Conservation (phyloP, 2,797 vertebrate species). For the Falco biarmicus region DNA sequence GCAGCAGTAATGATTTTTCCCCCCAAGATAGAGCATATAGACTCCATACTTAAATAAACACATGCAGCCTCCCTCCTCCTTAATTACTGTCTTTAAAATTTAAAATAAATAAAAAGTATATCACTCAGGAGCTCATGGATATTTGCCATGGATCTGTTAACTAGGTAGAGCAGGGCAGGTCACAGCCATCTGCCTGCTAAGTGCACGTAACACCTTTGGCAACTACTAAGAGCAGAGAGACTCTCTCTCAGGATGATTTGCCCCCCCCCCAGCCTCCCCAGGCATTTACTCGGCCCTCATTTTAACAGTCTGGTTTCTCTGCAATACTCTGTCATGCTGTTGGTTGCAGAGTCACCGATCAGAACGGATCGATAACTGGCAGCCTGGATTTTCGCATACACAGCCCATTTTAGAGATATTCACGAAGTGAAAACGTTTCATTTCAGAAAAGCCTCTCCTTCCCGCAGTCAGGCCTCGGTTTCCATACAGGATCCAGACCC, state of each 20-base stretch:
- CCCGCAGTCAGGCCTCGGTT: not conserved
- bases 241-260: accelerated
- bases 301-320: not conserved
- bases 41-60: not conserved
- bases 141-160: not conserved
- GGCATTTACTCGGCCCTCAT: not conserved
- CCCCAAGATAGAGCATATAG: not conserved
- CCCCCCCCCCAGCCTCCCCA: not conserved
- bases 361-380: not conserved
- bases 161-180: not conserved
- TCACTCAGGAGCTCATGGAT: not conserved
- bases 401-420: not conserved
- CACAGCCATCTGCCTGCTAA: not conserved
- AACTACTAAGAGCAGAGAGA: not conserved
- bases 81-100: not conserved
- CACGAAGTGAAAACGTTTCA: not conserved
- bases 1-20: accelerated
- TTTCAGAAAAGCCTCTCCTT: not conserved
- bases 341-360: slow-evolving; percentile 3
- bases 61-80: not conserved
- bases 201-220: not conserved
- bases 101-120: not conserved
- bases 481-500: not conserved
- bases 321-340: not conserved
- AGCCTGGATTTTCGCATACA: not conserved